These are phyloP conservation scores for Aix galericulata DNA, from an alignment of 2,113 vertebrate species.

Conservation along the genomic window DNA sequence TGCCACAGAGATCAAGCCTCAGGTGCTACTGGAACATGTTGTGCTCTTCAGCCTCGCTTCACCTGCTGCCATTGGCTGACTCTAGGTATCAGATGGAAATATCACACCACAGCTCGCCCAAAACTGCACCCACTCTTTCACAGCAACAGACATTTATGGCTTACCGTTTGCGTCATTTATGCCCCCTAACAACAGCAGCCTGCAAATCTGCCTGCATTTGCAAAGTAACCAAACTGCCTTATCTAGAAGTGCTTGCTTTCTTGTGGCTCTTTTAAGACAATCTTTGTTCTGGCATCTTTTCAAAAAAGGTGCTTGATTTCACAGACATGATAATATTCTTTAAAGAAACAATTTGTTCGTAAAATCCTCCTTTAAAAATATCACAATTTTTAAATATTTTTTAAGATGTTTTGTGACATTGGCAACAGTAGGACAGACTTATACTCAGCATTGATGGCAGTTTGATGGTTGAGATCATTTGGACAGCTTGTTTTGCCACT, in stretches of 20 bases:
- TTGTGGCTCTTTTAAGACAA: neutral
- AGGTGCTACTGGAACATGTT: conserved; percentile 63
- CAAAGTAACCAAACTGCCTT: conserved; percentile 1
- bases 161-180: conserved; percentile 50
- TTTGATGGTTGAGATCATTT: neutral
- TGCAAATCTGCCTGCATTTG: conserved; percentile 42
- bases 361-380: neutral
- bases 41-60: conserved; percentile 31
- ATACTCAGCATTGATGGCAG: neutral
- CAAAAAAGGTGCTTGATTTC: neutral
- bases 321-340: neutral
- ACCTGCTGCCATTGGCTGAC: conserved; percentile 60
- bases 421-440: neutral
- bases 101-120: conserved; percentile 63
- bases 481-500: neutral
- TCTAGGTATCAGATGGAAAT: conserved; percentile 67
- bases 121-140: conserved; percentile 52
- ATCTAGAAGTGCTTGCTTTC: conserved; percentile 8
- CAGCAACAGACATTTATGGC: conserved; percentile 24
- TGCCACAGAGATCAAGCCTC: conserved; percentile 52
- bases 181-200: neutral
- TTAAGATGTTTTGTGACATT: neutral
- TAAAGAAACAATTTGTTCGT: neutral
- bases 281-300: neutral
- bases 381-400: neutral